Base-by-base conservation (phyloP, 2,113 vertebrate genomes). In the Anas platyrhynchos region DNA sequence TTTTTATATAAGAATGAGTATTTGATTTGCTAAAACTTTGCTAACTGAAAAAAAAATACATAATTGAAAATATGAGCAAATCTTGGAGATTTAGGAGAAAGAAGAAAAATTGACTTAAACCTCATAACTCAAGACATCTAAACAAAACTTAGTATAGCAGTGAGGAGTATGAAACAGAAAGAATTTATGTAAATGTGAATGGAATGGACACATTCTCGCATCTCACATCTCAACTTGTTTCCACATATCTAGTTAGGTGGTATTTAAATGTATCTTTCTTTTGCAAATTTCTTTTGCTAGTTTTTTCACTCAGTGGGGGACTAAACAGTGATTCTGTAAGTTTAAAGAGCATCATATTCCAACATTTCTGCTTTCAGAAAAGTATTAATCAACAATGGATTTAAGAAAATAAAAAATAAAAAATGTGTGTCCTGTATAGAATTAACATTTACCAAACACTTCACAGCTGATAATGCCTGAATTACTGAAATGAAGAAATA, bases 31-130 rank as follows among this genome's bases (percentile, higher is more conserved):
- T 96, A 22, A 54, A 58, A 81, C 10, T 48, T 48, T 48, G 10
- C 20, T 44, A 91, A n/a, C 14, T 89, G 21, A 43, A 90, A 92
- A 90, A 81, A 91, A 88, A 83, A 10, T 32, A 75, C 2, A 46
- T 34, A 89, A 18, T 71, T 74, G 32, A 55, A 92, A 66, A 6
- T 20, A 71, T 2, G 7, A 41, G 90, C 88, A 78, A 88, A 62
- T 1, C 7, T 81, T 27, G 2, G 20, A 80, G 17, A 44, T 75
- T 83, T 75, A 55, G n/a, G 7, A 34, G 11, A 13, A 43, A 80
- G 86, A 63, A 38, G 68, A 74, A 13, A 83, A 93, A 74, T 52
- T 43, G 1, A 2, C 25, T 81, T 5, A 78, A 94, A 52, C 6
- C 7, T 78, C 50, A 25, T 44, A 41, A 55, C 10, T 36, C 18